Evolutionary conservation across 2,888 invertebrate genomes (phyloP).

Genomic region (Epirrita christyi): DNA sequence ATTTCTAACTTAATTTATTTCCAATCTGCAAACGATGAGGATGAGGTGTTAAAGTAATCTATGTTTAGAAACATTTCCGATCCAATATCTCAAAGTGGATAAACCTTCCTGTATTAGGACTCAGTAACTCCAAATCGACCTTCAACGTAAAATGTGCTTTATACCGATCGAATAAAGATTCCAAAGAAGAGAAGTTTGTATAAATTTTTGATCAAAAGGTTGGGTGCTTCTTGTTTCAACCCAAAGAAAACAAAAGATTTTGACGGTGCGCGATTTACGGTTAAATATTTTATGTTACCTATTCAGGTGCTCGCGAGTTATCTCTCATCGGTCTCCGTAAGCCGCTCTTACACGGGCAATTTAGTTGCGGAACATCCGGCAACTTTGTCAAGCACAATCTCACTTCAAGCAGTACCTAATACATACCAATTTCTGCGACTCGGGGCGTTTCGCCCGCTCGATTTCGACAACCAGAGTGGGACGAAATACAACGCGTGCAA

Average conservation of each 20-base stretch:
- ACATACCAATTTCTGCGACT: too few relatives aligned
- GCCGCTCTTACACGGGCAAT: constrained; percentile 3
- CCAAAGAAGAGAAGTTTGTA: neutral
- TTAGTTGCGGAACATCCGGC: neutral
- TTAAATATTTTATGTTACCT: constrained; percentile 27
- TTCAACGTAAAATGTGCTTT: neutral
- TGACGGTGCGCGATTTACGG: constrained; percentile 19
- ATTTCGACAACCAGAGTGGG: too few relatives aligned
- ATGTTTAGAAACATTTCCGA: constrained; percentile 15
- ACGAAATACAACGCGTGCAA: too few relatives aligned
- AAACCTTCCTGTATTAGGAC: neutral
- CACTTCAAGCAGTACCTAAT: too few relatives aligned
- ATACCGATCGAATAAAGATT: neutral
- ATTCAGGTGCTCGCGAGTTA: constrained; percentile 31
- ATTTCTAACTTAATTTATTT: constrained; percentile 16
- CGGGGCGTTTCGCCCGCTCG: too few relatives aligned
- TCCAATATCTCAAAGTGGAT: constrained; percentile 19
- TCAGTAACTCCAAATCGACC: neutral
- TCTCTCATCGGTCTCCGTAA: constrained; percentile 18
- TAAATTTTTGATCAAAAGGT: too few relatives aligned
- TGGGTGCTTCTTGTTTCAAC: too few relatives aligned
- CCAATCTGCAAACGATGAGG: constrained; percentile 11
- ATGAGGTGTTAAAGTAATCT: constrained; percentile 18
- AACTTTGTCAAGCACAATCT: neutral
- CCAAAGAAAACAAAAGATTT: constrained; percentile 34